Base-by-base conservation (phyloP, 2,113 vertebrate genomes). In the Ellobius talpinus region DNA sequence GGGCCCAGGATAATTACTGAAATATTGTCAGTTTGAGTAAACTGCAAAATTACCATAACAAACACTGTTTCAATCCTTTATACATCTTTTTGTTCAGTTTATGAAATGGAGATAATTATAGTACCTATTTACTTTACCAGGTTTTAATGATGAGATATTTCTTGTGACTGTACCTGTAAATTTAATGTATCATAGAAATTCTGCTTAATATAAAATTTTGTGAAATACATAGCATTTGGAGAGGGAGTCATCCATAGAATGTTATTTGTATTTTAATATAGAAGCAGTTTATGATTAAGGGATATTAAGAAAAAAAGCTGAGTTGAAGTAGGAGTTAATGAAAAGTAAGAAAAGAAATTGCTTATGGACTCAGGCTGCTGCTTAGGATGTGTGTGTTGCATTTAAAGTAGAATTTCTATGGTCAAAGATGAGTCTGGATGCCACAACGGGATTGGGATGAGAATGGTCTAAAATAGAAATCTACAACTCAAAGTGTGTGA, bases 71-170 rank as follows among this genome's bases (percentile, higher is more conserved):
- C 6, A 84, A 58, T 58, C 0, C 0, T 66, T 84, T n/a, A 76
- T 24, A n/a, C 55, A 76, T 82, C 89, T 95, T 82, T 86, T 16
- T 86, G 19, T 39, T 42, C 72, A 73, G 81, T 86, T 93, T 86
- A 42, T 91, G 8, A 94, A 89, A 94, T 89, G 50, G 89, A 96
- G 66, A 39, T 90, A 81, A 86, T 78, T 16, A 26, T 68, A 68
- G 47, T 76, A 33, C 19, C 55, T 93, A 61, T 70, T 91, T 91
- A 90, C 58, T 84, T 84, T 10, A 61, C 26, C 13, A 55, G 4
- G 4, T 65, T 82, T 26, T 58, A 33, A 91, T 78, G 24, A 78
- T 93, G 9, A 86, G n/a, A 70, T 47, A 24, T 79, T 76, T 87
- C 39, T 88, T 74, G 52, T 77, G 29, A 72, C 86, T 45, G 4